Percentiles rank a stretch among this genome's conserved stretches.
These are phyloP conservation scores for Ellobius talpinus DNA, from an alignment of 2,113 vertebrate genomes.

Conservation along the genomic window DNA sequence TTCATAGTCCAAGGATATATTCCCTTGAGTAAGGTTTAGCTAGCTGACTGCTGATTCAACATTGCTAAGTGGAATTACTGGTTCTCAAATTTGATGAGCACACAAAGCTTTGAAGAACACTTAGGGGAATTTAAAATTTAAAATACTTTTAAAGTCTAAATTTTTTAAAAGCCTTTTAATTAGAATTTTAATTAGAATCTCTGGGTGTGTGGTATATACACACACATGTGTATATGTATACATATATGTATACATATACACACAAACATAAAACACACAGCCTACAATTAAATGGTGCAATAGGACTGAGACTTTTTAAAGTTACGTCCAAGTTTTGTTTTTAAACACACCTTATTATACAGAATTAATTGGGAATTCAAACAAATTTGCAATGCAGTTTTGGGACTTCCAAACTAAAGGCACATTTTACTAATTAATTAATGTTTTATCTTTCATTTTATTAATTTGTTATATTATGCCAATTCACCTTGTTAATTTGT, in stretches of 20 bases:
- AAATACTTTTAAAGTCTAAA: background rate
- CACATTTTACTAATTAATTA: background rate
- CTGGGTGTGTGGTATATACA: background rate
- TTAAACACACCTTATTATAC: too few relatives aligned
- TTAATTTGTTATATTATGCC: background rate
- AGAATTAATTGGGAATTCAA: background rate
- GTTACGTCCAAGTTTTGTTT: too few relatives aligned
- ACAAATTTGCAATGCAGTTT: background rate
- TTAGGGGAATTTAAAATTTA: background rate
- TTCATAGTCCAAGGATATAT: background rate
- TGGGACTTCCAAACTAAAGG: background rate
- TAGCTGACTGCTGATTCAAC: background rate
- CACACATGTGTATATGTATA: too few relatives aligned
- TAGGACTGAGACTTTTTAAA: too few relatives aligned
- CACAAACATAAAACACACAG: too few relatives aligned
- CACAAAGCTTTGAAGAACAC: background rate
- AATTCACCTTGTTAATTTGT: background rate
- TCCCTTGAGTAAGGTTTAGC: background rate
- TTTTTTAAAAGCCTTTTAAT: background rate
- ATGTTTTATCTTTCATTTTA: background rate
- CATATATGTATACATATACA: too few relatives aligned
- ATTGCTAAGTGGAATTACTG: background rate
- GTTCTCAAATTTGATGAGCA: background rate
- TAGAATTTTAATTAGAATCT: background rate
- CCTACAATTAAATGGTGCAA: background rate